phyloP scores from a whole-genome alignment of 2,888 invertebrate genomes.

The Spatulosminthurus flaviceps region DNA sequence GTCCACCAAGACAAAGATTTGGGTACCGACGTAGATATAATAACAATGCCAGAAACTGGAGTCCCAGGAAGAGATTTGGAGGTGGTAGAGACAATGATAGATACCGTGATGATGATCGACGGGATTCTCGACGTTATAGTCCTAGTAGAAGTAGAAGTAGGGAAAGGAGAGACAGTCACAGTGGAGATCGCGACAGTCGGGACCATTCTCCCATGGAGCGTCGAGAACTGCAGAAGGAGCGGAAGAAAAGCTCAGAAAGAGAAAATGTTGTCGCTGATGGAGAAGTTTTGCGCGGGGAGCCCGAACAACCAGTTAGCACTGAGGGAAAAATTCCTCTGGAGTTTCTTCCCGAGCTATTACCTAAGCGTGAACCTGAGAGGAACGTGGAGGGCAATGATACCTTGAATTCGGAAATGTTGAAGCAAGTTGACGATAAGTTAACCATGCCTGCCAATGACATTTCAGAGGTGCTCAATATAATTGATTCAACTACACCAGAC shows the following conservation, averaged over 20 bases:
- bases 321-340: background rate
- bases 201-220: background rate
- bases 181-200: no score
- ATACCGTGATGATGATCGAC: background rate
- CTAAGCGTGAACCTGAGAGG: background rate
- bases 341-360: background rate
- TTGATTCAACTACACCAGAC: slow-evolving; percentile 16
- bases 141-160: background rate
- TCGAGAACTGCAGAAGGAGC: background rate
- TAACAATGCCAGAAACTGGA: background rate
- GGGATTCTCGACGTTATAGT: background rate
- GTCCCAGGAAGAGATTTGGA: background rate
- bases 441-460: no score
- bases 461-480: background rate
- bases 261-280: no score
- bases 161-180: background rate
- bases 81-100: slow-evolving; percentile 3
- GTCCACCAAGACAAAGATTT: background rate
- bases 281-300: no score
- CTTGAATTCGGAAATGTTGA: background rate
- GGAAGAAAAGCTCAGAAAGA: no score
- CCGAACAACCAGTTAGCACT: background rate
- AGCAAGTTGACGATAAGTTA: background rate
- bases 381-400: background rate
- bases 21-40: background rate